Base-by-base conservation (phyloP, 2,797 vertebrate genomes). In the Semaprochilodus insignis region DNA sequence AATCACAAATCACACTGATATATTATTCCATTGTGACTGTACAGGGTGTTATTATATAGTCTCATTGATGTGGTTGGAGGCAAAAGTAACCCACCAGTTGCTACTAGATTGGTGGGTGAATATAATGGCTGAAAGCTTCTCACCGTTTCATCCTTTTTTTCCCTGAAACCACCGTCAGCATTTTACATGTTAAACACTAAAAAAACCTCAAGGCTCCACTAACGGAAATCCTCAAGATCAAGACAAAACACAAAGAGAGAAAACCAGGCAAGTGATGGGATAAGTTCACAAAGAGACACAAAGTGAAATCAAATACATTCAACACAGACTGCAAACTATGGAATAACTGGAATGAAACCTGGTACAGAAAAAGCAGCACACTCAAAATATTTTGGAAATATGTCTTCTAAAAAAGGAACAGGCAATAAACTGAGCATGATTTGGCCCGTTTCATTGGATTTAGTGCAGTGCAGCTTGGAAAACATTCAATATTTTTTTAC, bases 201-300 rank as follows among this genome's bases (percentile, higher is more conserved):
- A 78, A 31, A 88, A 88, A 88, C 87, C 87, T 90, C 89, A 90
- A 88, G 71, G 79, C 87, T 88, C 85, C 79, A 87, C 84, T 81
- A 85, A 85, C 84, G 88, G 88, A 90, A 89, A 87, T 85, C 81
- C 74, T 85, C 70, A 25, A 80, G 80, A 74, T 76, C 60, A 70
- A 78, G 69, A 82, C 65, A 81, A 81, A 83, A 78, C 4, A 36
- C 44, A 85, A 48, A 72, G 74, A 83, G 25, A 85, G 34, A 80
- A n/a, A 81, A 63, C 21, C 10, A 85, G 74, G 62, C 27, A 78
- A 57, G 63, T 6, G 23, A 74, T 10, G 27, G 25, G 25, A 48
- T 34, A 83, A 73, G 44, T 25, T 51, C 40, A 6, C 40, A 44
- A 44, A 44, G 40, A 44, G 40, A 10, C 8, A 44, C 8, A 44